Conservation (phyloP, 2,888 invertebrate genomes). For the Machimus atricapillus region DNA sequence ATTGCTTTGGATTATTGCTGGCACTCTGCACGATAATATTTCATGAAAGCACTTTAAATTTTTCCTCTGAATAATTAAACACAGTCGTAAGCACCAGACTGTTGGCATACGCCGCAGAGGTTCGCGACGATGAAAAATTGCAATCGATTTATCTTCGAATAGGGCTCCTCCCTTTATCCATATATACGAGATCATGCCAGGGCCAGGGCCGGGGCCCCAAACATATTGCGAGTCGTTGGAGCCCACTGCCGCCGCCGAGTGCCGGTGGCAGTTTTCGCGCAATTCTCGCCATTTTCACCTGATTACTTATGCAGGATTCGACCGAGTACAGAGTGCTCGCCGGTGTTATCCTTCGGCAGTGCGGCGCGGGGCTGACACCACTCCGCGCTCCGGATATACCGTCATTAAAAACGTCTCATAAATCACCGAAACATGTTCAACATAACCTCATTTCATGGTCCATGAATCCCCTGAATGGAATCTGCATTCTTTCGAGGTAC, state of each 20-base stretch:
- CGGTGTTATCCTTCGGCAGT: not conserved
- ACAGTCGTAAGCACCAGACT: not conserved
- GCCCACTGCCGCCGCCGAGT: not conserved
- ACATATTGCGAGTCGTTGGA: not conserved
- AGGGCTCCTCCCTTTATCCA: not conserved
- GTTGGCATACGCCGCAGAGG: not conserved
- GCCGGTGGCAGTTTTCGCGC: not conserved
- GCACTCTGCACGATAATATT: not conserved
- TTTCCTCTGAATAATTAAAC: not conserved
- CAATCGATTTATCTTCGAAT: not conserved
- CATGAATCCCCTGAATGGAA: constrained; percentile 52
- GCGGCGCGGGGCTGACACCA: not conserved
- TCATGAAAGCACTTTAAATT: not conserved
- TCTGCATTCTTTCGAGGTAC: constrained; percentile 25
- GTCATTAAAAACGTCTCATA: constrained; percentile 61
- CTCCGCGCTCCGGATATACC: constrained; percentile 39
- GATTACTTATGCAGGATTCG: constrained; percentile 15
- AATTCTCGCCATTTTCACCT: constrained; percentile 16
- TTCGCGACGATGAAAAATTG: not conserved
- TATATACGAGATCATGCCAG: not conserved
- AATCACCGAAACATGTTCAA: constrained; percentile 54
- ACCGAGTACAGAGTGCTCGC: not conserved
- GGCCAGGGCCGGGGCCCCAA: not conserved
- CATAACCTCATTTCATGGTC: constrained; percentile 59
- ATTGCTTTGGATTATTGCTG: not conserved